A percentile compares a stretch with the other conserved stretches of the same genome.
Conservation (phyloP, 2,797 vertebrate genomes). For the Anguilla pacifica region DNA sequence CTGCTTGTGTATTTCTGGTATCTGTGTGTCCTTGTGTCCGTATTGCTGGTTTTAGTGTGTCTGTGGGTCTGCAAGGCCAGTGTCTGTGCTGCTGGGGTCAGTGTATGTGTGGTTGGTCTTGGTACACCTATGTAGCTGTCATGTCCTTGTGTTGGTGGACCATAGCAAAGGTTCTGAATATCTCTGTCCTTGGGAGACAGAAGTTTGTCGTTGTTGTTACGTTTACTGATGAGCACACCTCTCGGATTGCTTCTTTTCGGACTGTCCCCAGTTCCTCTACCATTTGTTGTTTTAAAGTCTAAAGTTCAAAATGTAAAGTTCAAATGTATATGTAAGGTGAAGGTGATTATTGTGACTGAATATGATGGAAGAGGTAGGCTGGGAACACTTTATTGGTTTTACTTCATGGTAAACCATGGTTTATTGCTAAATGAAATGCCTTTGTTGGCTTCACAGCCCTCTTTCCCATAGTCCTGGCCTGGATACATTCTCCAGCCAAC, state of each 20-base stretch:
- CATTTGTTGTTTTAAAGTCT: background rate
- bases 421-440: background rate
- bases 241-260: background rate
- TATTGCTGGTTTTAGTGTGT: background rate
- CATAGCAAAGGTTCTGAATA: background rate
- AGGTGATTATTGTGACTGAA: slow-evolving; percentile 1
- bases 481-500: slow-evolving; percentile 33
- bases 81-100: background rate
- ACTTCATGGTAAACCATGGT: background rate
- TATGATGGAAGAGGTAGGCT: background rate
- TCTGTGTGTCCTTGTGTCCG: background rate
- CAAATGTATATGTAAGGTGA: background rate
- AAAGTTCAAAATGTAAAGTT: background rate
- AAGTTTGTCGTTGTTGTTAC: background rate
- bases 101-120: background rate
- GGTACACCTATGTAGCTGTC: background rate
- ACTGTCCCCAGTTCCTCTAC: background rate
- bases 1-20: background rate
- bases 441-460: background rate
- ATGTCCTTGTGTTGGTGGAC: background rate
- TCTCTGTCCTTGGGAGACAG: background rate
- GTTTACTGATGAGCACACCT: background rate
- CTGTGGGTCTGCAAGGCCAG: background rate
- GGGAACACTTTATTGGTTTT: background rate
- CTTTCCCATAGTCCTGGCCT: background rate